Evolutionary conservation across 1,140 invertebrate species (phyloP).

Genomic region (Daktulosphaira vitifoliae): DNA sequence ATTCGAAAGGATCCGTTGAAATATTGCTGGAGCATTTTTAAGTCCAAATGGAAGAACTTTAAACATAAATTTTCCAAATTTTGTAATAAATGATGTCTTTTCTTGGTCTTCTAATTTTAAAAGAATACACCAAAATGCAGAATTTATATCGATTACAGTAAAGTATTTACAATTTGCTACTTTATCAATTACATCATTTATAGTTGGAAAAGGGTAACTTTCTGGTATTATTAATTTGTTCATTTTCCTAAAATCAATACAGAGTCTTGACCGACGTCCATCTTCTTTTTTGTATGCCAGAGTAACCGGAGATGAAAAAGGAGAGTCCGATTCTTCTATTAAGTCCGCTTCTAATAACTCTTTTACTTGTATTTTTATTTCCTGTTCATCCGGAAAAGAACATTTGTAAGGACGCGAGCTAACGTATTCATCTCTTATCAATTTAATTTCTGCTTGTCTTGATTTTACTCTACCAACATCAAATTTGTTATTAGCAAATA

Average conservation of each 20-base stretch:
- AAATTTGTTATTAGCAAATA: conserved; percentile 36
- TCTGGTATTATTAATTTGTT: conserved; percentile 41
- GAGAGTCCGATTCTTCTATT: conserved; percentile 34
- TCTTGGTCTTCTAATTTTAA: conserved; percentile 42
- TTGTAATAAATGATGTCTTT: conserved; percentile 47
- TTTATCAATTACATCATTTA: conserved; percentile 45
- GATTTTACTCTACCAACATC: conserved; percentile 34
- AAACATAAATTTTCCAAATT: conserved; percentile 41
- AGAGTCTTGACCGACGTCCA: conserved; percentile 31
- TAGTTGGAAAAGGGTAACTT: conserved; percentile 48
- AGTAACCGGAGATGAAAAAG: conserved; percentile 35
- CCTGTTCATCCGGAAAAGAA: conserved; percentile 28
- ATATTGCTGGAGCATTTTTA: conserved; percentile 43
- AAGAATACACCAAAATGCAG: conserved; percentile 48
- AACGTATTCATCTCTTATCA: conserved; percentile 31
- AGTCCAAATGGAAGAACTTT: conserved; percentile 43
- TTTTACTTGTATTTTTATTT: conserved; percentile 34
- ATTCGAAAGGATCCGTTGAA: conserved; percentile 38
- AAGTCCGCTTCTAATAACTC: conserved; percentile 34
- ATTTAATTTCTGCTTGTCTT: conserved; percentile 27
- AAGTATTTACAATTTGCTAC: conserved; percentile 45
- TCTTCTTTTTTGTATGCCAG: conserved; percentile 35
- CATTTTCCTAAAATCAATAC: conserved; percentile 36
- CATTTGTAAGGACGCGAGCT: conserved; percentile 29
- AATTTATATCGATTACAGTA: conserved; percentile 45